Conservation (phyloP, 2,113 vertebrate genomes). For the Gopherus flavomarginatus region DNA sequence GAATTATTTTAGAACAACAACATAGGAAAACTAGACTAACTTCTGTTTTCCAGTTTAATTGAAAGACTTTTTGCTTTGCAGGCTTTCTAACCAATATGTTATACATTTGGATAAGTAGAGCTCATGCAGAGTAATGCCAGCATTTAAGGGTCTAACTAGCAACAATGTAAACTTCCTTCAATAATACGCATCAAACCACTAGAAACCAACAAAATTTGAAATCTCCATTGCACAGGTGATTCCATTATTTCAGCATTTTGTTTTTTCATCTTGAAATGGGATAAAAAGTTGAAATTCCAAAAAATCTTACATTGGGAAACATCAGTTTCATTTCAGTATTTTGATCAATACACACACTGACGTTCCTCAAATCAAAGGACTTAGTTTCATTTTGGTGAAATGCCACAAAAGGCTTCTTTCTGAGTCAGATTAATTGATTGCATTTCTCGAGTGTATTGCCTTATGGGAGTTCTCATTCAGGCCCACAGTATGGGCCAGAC, state of each 20-base stretch:
- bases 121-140: neutral
- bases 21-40: fast-evolving
- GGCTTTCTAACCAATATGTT: neutral
- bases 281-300: neutral
- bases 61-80: neutral
- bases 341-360: no score
- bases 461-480: neutral
- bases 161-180: neutral
- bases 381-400: no score
- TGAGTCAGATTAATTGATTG: neutral
- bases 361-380: no score
- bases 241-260: neutral
- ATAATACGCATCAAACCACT: neutral
- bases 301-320: neutral
- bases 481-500: neutral
- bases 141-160: neutral
- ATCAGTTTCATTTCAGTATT: neutral
- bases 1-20: neutral
- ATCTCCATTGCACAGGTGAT: neutral
- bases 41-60: neutral
- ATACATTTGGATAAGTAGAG: neutral
- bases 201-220: neutral
- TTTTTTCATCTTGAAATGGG: neutral
- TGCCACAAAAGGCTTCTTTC: neutral
- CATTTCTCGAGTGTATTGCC: neutral